These are phyloP conservation scores for Gymnoscelis rufifasciata DNA, from an alignment of 2,888 invertebrate genomes.

Conservation along the genomic window DNA sequence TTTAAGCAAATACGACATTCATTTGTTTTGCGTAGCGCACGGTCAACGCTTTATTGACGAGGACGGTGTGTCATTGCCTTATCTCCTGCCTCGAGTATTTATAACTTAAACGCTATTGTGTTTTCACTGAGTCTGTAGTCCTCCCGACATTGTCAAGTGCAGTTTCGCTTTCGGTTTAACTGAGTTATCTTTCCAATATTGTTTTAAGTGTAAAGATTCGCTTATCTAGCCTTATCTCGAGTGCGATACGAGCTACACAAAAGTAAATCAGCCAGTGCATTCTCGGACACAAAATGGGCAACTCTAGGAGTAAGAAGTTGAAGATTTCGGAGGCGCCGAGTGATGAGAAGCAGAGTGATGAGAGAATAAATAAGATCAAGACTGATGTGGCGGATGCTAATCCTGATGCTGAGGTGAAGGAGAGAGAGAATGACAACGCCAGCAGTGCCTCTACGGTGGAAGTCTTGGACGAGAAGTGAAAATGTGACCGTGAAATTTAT, in stretches of 20 bases:
- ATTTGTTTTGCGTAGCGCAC: slow-evolving; percentile 33
- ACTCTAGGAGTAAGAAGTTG: slow-evolving; percentile 66
- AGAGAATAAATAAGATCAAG: slow-evolving; percentile 57
- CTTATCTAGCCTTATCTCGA: slow-evolving; percentile 26
- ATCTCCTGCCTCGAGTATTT: slow-evolving; percentile 55
- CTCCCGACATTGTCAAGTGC: slow-evolving; percentile 42
- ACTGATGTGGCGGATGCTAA: slow-evolving; percentile 47
- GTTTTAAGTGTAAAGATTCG: slow-evolving; percentile 28
- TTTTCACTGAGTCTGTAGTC: slow-evolving; percentile 42
- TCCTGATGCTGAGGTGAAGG: slow-evolving; percentile 38
- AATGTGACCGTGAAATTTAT: slow-evolving; percentile 6
- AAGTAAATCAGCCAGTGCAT: slow-evolving; percentile 34
- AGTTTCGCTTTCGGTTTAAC: slow-evolving; percentile 57
- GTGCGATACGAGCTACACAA: slow-evolving; percentile 19
- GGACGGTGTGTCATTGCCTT: slow-evolving; percentile 70
- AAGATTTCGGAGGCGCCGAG: slow-evolving; percentile 55
- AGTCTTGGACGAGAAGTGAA: slow-evolving; percentile 69
- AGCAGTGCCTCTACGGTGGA: slow-evolving; percentile 73
- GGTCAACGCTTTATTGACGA: slow-evolving; percentile 53
- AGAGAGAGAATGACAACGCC: slow-evolving; percentile 59
- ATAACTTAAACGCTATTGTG: slow-evolving; percentile 55
- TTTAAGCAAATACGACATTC: slow-evolving; percentile 3
- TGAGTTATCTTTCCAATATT: slow-evolving; percentile 37
- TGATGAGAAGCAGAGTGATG: slow-evolving; percentile 40
- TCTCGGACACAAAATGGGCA: slow-evolving; percentile 59